These are phyloP conservation scores for Sycophila texana DNA, from an alignment of 2,888 invertebrate species.

Conservation along the genomic window DNA sequence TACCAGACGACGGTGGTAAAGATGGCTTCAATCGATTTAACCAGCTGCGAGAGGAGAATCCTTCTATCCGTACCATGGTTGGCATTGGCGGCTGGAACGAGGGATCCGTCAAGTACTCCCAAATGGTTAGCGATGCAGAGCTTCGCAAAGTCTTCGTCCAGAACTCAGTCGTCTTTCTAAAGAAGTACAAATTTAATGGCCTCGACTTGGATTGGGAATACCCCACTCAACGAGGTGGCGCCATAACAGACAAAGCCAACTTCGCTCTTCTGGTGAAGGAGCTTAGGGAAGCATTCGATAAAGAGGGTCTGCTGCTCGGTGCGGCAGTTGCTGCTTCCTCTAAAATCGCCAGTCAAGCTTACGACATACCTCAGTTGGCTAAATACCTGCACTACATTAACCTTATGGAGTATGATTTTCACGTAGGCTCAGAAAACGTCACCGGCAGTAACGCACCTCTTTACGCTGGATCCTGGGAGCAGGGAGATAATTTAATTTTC, in stretches of 20 bases:
- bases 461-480: conserved; percentile 69
- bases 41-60: conserved; percentile 77
- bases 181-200: conserved; percentile 81
- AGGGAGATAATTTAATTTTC: conserved; percentile 62
- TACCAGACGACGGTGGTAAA: conserved; percentile 76
- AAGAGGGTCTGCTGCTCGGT: conserved; percentile 71
- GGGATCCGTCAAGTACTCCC: conserved; percentile 80
- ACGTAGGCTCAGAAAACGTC: conserved; percentile 77
- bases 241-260: conserved; percentile 75
- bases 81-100: conserved; percentile 86
- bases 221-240: conserved; percentile 79
- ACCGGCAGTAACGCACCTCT: conserved; percentile 85
- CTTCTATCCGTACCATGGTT: conserved; percentile 78
- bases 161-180: conserved; percentile 78
- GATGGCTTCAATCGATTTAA: conserved; percentile 79
- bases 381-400: conserved; percentile 82
- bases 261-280: conserved; percentile 78
- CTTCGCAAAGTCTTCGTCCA: conserved; percentile 78
- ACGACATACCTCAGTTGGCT: conserved; percentile 79
- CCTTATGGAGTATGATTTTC: conserved; percentile 86
- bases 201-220: conserved; percentile 87
- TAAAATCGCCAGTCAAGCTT: conserved; percentile 77
- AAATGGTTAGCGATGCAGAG: conserved; percentile 77
- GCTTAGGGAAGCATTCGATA: conserved; percentile 78
- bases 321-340: conserved; percentile 78